Evolutionary conservation across 2,113 vertebrate genomes (phyloP).

Genomic region (Poecilia latipinna): DNA sequence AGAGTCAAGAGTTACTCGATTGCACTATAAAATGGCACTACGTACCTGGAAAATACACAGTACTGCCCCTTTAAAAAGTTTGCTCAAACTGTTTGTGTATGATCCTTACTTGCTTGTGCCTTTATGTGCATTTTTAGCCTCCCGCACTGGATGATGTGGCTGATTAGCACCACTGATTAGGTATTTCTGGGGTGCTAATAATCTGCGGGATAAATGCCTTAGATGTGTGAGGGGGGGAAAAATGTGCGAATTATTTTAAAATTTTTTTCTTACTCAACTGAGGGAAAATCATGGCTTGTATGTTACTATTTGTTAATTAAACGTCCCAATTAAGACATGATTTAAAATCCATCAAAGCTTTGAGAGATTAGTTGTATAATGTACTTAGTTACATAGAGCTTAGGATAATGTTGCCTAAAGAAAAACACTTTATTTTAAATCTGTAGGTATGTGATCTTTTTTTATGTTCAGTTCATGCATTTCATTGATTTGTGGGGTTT

Average conservation of each 20-base stretch:
- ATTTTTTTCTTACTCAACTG: slow-evolving; percentile 27
- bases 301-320: slow-evolving; percentile 15
- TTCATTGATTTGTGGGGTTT: too few species aligned
- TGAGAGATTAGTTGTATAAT: neutral
- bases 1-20: too few species aligned
- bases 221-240: slow-evolving; percentile 8
- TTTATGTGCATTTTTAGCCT: slow-evolving; percentile 61
- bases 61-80: neutral
- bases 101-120: slow-evolving; percentile 10
- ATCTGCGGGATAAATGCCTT: slow-evolving; percentile 67
- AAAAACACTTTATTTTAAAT: neutral
- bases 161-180: slow-evolving; percentile 76
- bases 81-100: slow-evolving; percentile 22
- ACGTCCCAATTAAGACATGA: neutral
- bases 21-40: too few species aligned
- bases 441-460: too few species aligned
- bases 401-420: neutral
- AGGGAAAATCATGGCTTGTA: neutral
- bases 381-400: neutral
- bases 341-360: neutral
- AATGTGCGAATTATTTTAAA: slow-evolving; percentile 20
- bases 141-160: slow-evolving; percentile 57
- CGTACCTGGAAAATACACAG: too few species aligned
- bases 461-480: too few species aligned
- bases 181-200: slow-evolving; percentile 68